phyloP scores from a whole-genome alignment of 2,888 invertebrate genomes.

The Hermodice carunculata region DNA sequence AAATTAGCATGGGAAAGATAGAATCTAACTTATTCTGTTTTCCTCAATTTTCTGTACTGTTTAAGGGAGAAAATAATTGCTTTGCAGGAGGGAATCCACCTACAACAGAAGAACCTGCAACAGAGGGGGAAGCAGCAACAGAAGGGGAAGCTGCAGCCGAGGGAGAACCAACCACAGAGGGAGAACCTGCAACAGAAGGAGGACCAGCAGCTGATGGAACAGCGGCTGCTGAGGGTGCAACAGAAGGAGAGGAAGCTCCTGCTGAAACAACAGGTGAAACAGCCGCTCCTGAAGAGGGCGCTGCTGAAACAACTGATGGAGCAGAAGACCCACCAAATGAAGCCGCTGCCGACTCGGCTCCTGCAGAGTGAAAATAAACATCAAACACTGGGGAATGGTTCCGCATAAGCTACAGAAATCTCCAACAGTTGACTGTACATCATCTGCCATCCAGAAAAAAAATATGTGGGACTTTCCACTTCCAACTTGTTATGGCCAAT shows the following conservation, averaged over 20 bases:
- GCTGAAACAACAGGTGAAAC: background rate
- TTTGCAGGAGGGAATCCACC: background rate
- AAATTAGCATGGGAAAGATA: background rate
- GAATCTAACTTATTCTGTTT: background rate
- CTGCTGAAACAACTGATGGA: background rate
- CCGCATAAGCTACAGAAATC: no score
- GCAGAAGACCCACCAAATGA: slow-evolving; percentile 3
- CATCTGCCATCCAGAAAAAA: no score
- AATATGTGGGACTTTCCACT: no score
- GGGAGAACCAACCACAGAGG: background rate
- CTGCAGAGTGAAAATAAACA: slow-evolving; percentile 7
- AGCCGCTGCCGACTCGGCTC: background rate
- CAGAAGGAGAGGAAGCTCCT: background rate
- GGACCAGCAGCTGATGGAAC: background rate
- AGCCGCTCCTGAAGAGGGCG: background rate
- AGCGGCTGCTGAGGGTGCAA: background rate
- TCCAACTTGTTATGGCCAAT: no score
- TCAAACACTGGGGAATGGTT: no score
- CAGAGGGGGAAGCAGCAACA: background rate
- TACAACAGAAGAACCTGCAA: background rate
- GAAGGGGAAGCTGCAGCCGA: background rate
- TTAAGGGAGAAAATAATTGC: background rate
- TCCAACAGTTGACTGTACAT: no score
- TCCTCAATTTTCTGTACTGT: background rate
- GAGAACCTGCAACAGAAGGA: background rate